Evolutionary conservation across 2,888 invertebrate genomes (phyloP).

Genomic region (Lasioglossum lativentre): DNA sequence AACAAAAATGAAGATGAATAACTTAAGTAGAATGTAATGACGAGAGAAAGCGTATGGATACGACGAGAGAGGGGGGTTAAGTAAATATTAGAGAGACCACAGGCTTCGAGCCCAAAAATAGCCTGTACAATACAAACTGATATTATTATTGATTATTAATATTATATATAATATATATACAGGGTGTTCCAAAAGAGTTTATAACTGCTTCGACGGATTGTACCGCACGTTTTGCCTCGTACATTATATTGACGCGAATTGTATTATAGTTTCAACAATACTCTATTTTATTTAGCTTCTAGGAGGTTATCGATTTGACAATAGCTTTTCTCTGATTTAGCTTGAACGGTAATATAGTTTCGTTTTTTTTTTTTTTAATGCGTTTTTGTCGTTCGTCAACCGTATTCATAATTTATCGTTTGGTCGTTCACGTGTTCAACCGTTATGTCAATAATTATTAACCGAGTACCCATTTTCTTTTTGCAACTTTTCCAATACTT

Average conservation of each 20-base stretch:
- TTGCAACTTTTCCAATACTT: neutral
- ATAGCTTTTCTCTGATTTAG: slow-evolving; percentile 22
- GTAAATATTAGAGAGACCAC: slow-evolving; percentile 76
- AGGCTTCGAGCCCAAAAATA: slow-evolving; percentile 76
- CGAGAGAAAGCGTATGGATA: slow-evolving; percentile 66
- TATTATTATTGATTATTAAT: slow-evolving; percentile 83
- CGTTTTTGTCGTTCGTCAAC: neutral
- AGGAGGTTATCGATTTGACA: slow-evolving; percentile 17
- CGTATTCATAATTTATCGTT: neutral
- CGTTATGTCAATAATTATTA: neutral
- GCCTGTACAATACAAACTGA: slow-evolving; percentile 84
- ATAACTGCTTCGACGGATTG: slow-evolving; percentile 76
- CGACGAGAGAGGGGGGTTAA: slow-evolving; percentile 62
- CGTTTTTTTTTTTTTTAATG: too few species aligned
- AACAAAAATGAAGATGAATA: slow-evolving; percentile 47
- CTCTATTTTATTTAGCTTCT: neutral
- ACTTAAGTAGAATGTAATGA: slow-evolving; percentile 73
- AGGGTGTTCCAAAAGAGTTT: slow-evolving; percentile 83
- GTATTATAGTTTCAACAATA: neutral
- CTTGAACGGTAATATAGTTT: neutral
- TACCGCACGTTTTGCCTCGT: slow-evolving; percentile 65
- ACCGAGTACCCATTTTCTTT: neutral
- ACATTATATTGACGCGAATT: neutral
- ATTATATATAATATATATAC: slow-evolving; percentile 73
- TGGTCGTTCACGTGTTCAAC: neutral